A percentile compares a stretch with the other conserved stretches of the same genome.
Evolutionary conservation across 2,888 invertebrate genomes (phyloP).

Genomic region (Caenorhabditis angaria): DNA sequence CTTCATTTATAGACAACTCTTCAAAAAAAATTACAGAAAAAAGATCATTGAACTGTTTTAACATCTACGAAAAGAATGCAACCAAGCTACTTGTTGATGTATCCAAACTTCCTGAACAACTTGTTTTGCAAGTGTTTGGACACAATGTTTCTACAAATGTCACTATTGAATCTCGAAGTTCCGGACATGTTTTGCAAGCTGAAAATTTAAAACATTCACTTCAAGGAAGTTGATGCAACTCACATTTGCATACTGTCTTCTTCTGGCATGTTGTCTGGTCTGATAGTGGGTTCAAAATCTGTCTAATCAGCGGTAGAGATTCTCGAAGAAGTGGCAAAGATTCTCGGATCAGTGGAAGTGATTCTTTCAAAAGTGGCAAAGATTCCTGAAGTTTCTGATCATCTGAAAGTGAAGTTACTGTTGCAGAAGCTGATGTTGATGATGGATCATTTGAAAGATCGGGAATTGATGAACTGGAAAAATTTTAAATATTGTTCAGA

Average conservation of each 20-base stretch:
- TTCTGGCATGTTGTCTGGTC: constrained; percentile 32
- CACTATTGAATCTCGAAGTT: constrained; percentile 36
- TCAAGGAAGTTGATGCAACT: not conserved
- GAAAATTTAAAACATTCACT: not conserved
- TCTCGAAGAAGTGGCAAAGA: constrained; percentile 48
- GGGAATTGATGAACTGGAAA: constrained; percentile 33
- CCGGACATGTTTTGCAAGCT: constrained; percentile 48
- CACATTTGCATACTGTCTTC: constrained; percentile 45
- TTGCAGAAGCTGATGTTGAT: constrained; percentile 14
- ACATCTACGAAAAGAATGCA: not conserved
- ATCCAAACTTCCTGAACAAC: constrained; percentile 18
- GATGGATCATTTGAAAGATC: not conserved
- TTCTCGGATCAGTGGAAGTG: constrained; percentile 48
- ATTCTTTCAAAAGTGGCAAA: constrained; percentile 48
- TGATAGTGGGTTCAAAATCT: constrained; percentile 38
- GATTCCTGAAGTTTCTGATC: constrained; percentile 27
- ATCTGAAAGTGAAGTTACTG: constrained; percentile 6
- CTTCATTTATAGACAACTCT: too few species aligned
- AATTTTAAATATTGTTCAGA: not conserved
- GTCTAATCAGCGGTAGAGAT: constrained; percentile 45
- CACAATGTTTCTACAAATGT: constrained; percentile 39
- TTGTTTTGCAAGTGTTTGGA: constrained; percentile 45
- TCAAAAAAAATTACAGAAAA: too few species aligned
- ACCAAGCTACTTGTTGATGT: not conserved
- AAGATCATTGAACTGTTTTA: too few species aligned